Base-by-base conservation (phyloP, 1,140 invertebrate species). In the Stratiolaelaps scimitus region DNA sequence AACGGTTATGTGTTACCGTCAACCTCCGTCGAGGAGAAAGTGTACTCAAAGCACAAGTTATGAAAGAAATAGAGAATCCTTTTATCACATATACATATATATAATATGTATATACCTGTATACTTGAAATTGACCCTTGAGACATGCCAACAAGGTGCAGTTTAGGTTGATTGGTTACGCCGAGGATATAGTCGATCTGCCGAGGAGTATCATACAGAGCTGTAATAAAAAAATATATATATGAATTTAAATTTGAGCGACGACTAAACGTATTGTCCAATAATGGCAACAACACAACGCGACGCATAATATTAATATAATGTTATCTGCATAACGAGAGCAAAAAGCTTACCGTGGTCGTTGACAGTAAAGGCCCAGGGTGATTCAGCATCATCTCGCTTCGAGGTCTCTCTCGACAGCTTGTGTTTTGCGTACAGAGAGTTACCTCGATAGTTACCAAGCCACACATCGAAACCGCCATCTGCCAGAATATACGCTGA, bases 381-480 rank as follows among this genome's bases (percentile, higher is more conserved):
- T 5, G 20, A 34, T 23, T 60, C 53, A 23, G 20, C 26, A 29
- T 60, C 26, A 1, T 15, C 10, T 60, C 4, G 7, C 4, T 6
- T 1, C 15, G 2, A 17, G 34, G 34, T 40, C 10, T 40, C 5
- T n/a, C n/a, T n/a, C n/a, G n/a, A n/a, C n/a, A n/a, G n/a, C 10
- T 40, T 10, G 10, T 40, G 34, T 6, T 40, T 4, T 2, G 23
- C 13, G 26, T 29, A 60, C 15, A 60, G 17, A 15, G 17, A n/a
- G 34, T 60, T 26, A 15, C n/a, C 17, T 60, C 53, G 26, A 34
- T 26, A 60, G 4, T 26, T 26, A 15, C 23, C 53, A 34, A 60
- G 26, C 53, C n/a, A 60, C 23, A 60, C 53, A 34, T 60, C 53
- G 10, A 60, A 60, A 7, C 47, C 47, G 26, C 17, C n/a, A 60